Evolutionary conservation across 1,140 invertebrate species (phyloP).

Genomic region (Heliconius hermathena): DNA sequence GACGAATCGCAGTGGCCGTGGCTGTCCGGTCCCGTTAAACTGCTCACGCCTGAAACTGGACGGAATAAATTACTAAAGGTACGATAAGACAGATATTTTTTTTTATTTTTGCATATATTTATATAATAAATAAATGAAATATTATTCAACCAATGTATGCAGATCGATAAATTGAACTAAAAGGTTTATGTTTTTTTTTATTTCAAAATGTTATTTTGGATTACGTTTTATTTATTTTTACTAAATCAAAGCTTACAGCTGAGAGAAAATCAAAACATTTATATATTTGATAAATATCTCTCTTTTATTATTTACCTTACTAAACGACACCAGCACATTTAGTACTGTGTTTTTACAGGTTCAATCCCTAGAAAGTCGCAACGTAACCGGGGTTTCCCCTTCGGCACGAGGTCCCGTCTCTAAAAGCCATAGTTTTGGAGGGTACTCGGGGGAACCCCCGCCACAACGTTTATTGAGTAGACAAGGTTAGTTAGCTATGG

Average conservation of each 20-base stretch:
- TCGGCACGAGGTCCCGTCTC: constrained; percentile 82
- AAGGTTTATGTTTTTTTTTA: too few relatives aligned
- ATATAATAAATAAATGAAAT: too few relatives aligned
- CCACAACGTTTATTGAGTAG: constrained; percentile 84
- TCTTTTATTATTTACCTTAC: too few relatives aligned
- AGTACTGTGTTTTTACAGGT: constrained; percentile 58
- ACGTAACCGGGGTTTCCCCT: constrained; percentile 37
- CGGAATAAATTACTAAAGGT: constrained; percentile 67
- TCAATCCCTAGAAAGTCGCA: constrained; percentile 83
- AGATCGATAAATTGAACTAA: too few relatives aligned
- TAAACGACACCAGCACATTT: too few relatives aligned
- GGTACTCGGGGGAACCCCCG: constrained; percentile 83
- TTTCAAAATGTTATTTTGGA: too few relatives aligned
- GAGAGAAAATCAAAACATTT: too few relatives aligned
- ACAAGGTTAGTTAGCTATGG: constrained; percentile 82
- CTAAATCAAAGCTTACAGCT: too few relatives aligned
- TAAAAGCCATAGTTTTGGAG: constrained; percentile 93
- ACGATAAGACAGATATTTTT: neutral
- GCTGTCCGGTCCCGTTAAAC: constrained; percentile 54
- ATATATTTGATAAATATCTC: too few relatives aligned
- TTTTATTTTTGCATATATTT: neutral
- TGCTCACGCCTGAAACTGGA: constrained; percentile 57
- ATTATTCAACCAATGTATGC: too few relatives aligned
- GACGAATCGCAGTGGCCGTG: constrained; percentile 68
- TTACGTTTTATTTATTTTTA: too few relatives aligned